These are phyloP conservation scores for Phasianus colchicus DNA, from an alignment of 2,113 vertebrate genomes.

Conservation along the genomic window DNA sequence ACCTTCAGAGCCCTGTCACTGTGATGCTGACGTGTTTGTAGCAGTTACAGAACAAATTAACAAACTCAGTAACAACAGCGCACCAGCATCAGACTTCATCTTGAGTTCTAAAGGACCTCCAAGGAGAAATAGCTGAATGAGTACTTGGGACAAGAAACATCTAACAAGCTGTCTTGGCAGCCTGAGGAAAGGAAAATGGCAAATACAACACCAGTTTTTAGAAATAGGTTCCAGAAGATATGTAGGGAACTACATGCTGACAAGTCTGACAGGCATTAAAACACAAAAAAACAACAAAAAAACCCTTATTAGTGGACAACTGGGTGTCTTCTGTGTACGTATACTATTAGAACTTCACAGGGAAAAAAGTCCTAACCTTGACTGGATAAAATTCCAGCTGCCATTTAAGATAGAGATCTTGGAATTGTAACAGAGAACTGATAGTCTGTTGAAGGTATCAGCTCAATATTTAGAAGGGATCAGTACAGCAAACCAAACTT, in stretches of 20 bases:
- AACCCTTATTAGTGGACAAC: background rate
- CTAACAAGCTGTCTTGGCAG: background rate
- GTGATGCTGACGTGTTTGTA: background rate
- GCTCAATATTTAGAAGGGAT: background rate
- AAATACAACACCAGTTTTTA: background rate
- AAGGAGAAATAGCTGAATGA: background rate
- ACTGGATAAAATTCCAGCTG: background rate
- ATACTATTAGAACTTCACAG: background rate
- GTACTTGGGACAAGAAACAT: background rate
- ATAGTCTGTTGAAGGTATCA: background rate
- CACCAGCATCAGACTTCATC: background rate
- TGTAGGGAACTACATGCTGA: background rate
- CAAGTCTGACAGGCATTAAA: background rate
- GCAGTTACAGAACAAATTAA: background rate
- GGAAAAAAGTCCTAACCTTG: background rate
- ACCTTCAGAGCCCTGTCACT: background rate
- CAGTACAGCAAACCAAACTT: background rate
- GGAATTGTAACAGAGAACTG: background rate
- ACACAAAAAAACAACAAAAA: background rate
- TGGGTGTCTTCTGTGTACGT: background rate
- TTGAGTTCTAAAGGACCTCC: fast-evolving
- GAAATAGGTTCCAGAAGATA: background rate
- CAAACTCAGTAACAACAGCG: background rate
- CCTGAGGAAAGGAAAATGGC: background rate
- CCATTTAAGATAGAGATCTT: background rate